Evolutionary conservation across 2,797 vertebrate genomes (phyloP).

Genomic region (Emydoidea blandingii): DNA sequence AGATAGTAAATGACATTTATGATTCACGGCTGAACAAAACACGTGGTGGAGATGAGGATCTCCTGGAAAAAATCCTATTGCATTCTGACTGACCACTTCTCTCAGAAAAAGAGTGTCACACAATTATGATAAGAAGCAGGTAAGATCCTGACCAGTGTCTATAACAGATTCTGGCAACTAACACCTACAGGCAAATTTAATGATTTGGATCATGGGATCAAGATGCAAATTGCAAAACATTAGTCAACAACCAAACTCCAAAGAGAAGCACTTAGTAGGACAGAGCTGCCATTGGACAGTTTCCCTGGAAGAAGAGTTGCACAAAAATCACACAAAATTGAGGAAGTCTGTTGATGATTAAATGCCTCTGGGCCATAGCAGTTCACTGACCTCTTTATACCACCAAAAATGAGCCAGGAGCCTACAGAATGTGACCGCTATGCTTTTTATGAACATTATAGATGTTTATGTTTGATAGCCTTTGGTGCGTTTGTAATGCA

Average conservation of each 20-base stretch:
- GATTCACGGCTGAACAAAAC: not conserved
- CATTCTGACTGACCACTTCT: not conserved
- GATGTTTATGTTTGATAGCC: not conserved
- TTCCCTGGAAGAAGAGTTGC: not conserved
- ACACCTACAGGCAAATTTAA: not conserved
- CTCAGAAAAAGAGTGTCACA: not conserved
- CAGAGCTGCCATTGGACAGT: not conserved
- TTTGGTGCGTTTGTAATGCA: not conserved
- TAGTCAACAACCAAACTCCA: not conserved
- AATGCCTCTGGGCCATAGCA: not conserved
- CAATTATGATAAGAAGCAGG: not conserved
- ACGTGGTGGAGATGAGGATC: not conserved
- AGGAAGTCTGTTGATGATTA: not conserved
- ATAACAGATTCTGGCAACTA: not conserved
- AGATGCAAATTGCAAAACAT: not conserved
- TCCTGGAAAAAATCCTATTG: not conserved
- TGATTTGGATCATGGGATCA: not conserved
- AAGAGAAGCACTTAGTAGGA: not conserved
- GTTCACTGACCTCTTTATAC: not conserved
- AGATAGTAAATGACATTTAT: constrained; percentile 15
- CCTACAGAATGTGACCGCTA: not conserved
- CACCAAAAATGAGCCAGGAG: not conserved
- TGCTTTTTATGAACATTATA: not conserved
- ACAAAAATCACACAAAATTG: not conserved
- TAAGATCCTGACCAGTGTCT: not conserved